Evolutionary conservation across 1,140 invertebrate genomes (phyloP).

Genomic region (Cotesia chilonis): DNA sequence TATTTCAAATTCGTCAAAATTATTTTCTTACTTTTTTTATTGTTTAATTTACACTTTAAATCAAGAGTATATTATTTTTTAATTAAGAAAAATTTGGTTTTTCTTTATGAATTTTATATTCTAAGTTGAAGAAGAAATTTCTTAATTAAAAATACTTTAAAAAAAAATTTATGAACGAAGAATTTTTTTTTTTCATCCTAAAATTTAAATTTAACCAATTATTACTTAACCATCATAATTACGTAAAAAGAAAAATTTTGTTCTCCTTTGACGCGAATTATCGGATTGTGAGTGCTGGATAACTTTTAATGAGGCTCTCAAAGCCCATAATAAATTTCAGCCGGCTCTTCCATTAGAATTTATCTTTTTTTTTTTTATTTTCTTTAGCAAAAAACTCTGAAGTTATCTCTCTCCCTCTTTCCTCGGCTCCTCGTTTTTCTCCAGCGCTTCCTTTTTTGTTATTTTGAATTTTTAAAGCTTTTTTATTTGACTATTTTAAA

Average conservation of each 20-base stretch:
- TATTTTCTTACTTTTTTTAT: too few species aligned
- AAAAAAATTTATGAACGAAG: too few species aligned
- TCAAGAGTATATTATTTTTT: too few species aligned
- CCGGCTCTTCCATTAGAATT: background rate
- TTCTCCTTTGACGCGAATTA: conserved; percentile 20
- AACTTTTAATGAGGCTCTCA: conserved; percentile 37
- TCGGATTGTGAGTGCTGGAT: conserved; percentile 20
- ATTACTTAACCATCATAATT: background rate
- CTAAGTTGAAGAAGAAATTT: too few species aligned
- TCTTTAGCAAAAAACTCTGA: background rate
- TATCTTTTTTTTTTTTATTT: conserved; percentile 8
- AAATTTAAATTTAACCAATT: too few species aligned
- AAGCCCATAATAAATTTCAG: conserved; percentile 22
- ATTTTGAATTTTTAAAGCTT: background rate
- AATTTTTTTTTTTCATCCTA: too few species aligned
- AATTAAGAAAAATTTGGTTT: too few species aligned
- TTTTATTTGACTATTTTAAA: background rate
- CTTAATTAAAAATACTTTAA: too few species aligned
- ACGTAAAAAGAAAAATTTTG: background rate
- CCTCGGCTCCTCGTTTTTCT: background rate
- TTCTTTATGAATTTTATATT: too few species aligned
- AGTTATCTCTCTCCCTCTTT: conserved; percentile 7
- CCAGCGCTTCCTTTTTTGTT: background rate
- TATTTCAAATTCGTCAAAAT: too few species aligned
- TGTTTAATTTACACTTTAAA: too few species aligned